Base-by-base conservation (phyloP, 2,888 invertebrate species). In the Unio delphinus region DNA sequence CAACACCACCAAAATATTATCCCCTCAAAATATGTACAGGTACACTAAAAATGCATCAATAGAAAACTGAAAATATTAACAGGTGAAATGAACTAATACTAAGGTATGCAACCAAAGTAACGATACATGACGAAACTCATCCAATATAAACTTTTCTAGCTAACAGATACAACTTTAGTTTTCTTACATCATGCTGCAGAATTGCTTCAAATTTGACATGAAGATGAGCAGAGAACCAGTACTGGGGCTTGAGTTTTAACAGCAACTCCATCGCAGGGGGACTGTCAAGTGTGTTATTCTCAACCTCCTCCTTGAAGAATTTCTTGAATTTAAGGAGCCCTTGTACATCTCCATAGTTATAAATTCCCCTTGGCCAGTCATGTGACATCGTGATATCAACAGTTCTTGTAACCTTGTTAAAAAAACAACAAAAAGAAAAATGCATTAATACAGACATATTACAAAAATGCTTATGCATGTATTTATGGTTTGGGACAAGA, bases 161-260 rank as follows among this genome's bases (percentile, higher is more conserved):
- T n/a, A 15, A 34, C 34, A 60, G 26, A 28, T 11, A 64, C 55
- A 26, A 15, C 15, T 0, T 45, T 45, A 45, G 45, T 11, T 45
- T 45, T 59, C 91, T 89, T 23, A 91, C 91, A 71, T 92, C 90
- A 89, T 98, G 97, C 56, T 93, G 92, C 7, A 99, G 93, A 4
- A 96, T 81, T 0, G 98, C 99, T 18, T 95, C 94, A 91, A 98
- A 99, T 91, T 97, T 96, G 82, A 96, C 96, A 90, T 99, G 99
- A 78, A 99, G 92, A 92, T 99, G 99, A 55, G 98, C 99, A 55
- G 90, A 82, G 77, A 99, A 99, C 98, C 99, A 99, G 90, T 95
- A 96, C 0, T 92, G 91, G 15, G 99, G 99, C 88, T 95, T 93
- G 67, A 99, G 89, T 57, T 92, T 89, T 69, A 93, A 91, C n/a